phyloP scores from a whole-genome alignment of 2,797 vertebrate species.

The Poecile montanus region DNA sequence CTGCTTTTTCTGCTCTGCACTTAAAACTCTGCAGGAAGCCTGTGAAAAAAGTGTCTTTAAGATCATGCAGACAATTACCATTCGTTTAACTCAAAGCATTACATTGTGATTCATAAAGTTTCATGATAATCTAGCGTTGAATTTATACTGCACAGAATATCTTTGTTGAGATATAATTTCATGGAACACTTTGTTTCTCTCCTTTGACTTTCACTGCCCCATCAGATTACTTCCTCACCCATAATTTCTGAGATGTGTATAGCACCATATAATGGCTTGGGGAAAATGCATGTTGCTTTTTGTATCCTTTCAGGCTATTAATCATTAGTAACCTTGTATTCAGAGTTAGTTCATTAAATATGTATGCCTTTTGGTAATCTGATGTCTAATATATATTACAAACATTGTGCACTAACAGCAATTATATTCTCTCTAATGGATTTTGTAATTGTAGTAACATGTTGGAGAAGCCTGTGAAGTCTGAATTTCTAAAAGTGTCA shows the following conservation, averaged over 20 bases:
- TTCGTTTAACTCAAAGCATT: not conserved
- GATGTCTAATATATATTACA: conserved; percentile 44
- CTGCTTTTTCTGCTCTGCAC: not conserved
- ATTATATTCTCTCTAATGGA: conserved; percentile 67
- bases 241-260: conserved; percentile 19
- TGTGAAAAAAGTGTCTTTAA: not conserved
- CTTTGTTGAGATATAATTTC: not conserved
- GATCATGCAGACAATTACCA: not conserved
- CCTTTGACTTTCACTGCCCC: conserved; percentile 28
- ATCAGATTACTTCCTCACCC: not conserved
- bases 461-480: conserved; percentile 14
- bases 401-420: conserved; percentile 47
- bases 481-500: conserved; percentile 51
- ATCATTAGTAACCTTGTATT: conserved; percentile 62
- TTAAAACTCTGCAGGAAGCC: not conserved
- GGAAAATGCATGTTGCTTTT: conserved; percentile 29
- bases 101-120: not conserved
- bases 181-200: not conserved
- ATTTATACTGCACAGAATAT: not conserved
- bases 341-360: conserved; percentile 72
- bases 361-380: conserved; percentile 61
- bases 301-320: conserved; percentile 52
- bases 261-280: not conserved
- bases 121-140: not conserved
- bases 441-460: conserved; percentile 51